These are phyloP conservation scores for Amphiprion ocellaris DNA, from an alignment of 2,113 vertebrate genomes.

Conservation along the genomic window DNA sequence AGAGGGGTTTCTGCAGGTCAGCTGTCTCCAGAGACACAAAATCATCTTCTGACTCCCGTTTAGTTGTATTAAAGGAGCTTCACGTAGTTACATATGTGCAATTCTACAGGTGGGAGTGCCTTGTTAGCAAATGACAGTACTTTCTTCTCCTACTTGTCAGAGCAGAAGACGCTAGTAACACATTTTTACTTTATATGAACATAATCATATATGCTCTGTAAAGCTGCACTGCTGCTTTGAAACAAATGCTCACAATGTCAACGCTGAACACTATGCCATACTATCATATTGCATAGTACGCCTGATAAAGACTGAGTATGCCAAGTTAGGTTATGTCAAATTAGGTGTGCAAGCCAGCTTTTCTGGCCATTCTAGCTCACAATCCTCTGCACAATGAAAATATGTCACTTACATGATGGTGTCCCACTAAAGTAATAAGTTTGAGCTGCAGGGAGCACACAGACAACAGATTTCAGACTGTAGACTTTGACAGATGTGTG, in stretches of 20 bases:
- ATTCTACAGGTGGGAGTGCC: not conserved
- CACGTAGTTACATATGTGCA: not conserved
- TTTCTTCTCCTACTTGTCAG: not conserved
- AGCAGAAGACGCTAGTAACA: not conserved
- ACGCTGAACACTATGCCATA: no score
- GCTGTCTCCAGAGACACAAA: conserved; percentile 9
- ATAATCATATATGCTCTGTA: not conserved
- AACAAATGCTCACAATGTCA: not conserved
- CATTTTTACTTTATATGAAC: conserved; percentile 2
- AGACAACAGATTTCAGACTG: no score
- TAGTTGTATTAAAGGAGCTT: not conserved
- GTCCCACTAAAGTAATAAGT: no score
- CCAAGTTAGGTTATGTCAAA: no score
- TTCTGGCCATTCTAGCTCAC: no score
- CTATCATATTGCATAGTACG: no score
- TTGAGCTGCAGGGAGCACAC: no score
- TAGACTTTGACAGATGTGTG: no score
- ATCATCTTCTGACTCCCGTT: conserved; percentile 3
- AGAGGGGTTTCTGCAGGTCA: conserved; percentile 26
- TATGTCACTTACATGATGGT: no score
- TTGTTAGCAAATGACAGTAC: not conserved
- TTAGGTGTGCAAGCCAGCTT: no score
- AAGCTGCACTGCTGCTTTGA: not conserved
- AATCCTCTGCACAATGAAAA: no score
- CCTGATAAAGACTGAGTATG: no score